Evolutionary conservation across 2,888 invertebrate species (phyloP).

Genomic region (Stenodema calcarata): DNA sequence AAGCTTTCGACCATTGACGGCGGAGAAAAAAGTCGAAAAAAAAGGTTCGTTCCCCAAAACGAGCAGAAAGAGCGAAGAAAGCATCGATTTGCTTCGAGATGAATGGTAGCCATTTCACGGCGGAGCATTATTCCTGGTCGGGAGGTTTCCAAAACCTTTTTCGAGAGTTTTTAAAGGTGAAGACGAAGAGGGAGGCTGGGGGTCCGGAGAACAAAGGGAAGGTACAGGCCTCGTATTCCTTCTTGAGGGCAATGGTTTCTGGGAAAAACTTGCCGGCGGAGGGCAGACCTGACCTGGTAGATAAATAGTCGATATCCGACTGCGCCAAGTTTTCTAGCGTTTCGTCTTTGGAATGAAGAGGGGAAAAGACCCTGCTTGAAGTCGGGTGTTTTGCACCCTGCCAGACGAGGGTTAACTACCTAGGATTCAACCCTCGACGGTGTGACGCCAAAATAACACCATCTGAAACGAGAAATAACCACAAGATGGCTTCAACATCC

Average conservation of each 20-base stretch:
- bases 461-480: not conserved
- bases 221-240: not conserved
- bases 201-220: not conserved
- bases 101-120: constrained; percentile 37
- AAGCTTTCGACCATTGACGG: constrained; percentile 14
- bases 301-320: not conserved
- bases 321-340: not conserved
- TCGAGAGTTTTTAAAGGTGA: not conserved
- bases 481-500: not conserved
- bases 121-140: constrained; percentile 29
- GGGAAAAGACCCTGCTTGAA: not conserved
- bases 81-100: constrained; percentile 28
- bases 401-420: not conserved
- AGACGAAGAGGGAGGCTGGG: not conserved
- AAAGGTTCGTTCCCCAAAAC: not conserved
- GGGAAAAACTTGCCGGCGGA: not conserved
- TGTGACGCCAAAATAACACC: not conserved
- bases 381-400: not conserved
- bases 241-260: not conserved
- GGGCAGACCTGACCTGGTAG: not conserved
- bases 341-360: not conserved
- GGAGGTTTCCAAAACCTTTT: constrained; percentile 11
- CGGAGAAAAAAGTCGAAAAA: not conserved
- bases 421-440: not conserved
- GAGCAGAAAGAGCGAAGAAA: constrained; percentile 9